Evolutionary conservation across 2,888 invertebrate genomes (phyloP).

Genomic region (Sinopyrophorus schimmeli): DNA sequence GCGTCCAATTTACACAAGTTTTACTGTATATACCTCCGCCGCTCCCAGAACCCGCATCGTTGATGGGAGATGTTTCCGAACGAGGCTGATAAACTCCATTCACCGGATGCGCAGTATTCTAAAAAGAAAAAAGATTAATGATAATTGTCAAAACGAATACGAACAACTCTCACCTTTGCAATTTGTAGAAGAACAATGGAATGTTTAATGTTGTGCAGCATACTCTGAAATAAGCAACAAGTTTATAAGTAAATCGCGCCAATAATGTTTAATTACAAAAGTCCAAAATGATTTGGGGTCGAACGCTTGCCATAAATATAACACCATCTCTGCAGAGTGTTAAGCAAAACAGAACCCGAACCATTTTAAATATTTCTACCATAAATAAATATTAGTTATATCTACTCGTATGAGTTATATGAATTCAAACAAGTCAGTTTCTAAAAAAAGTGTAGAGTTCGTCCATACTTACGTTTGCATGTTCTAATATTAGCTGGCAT

Average conservation of each 20-base stretch:
- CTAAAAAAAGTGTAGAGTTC: too few species aligned
- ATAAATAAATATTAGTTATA: too few species aligned
- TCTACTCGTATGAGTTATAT: too few species aligned
- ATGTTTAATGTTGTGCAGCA: conserved; percentile 98
- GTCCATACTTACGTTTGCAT: conserved; percentile 76
- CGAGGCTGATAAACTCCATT: conserved; percentile 83
- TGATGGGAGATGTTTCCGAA: conserved; percentile 38
- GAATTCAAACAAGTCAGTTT: too few species aligned
- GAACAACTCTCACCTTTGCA: conserved; percentile 75
- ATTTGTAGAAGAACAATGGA: conserved; percentile 97
- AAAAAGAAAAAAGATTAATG: conserved; percentile 47
- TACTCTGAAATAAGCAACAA: conserved; percentile 64
- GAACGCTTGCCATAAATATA: too few species aligned
- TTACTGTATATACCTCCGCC: conserved; percentile 7
- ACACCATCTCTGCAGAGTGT: too few species aligned
- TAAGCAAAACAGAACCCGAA: too few species aligned
- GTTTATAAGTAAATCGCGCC: conserved; percentile 29
- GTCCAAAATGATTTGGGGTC: background rate
- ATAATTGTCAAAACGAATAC: background rate
- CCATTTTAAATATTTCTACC: too few species aligned
- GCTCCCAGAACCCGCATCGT: conserved; percentile 13
- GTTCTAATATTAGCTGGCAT: conserved; percentile 72
- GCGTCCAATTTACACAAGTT: too few species aligned
- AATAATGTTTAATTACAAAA: conserved; percentile 26
- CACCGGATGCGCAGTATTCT: conserved; percentile 90